Conservation (phyloP, 2,113 vertebrate species). For the Megaleporinus macrocephalus region DNA sequence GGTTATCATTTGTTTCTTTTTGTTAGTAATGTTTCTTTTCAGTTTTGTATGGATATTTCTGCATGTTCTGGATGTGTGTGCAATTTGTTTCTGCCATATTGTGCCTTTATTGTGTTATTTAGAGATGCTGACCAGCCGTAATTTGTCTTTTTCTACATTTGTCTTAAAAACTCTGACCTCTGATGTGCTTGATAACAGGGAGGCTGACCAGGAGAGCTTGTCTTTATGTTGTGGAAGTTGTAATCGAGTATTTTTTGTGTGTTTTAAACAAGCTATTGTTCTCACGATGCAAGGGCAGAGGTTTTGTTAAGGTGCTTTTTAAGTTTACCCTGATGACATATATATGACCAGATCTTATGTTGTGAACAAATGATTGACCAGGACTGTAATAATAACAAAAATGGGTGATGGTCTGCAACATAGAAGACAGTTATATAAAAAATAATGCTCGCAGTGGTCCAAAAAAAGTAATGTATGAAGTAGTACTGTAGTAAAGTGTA, state of each 20-base stretch:
- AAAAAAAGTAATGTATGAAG: neutral
- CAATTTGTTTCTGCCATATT: constrained; percentile 52
- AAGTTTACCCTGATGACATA: neutral
- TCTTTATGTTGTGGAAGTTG: neutral
- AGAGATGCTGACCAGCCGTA: constrained; percentile 35
- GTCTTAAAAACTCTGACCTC: constrained; percentile 29
- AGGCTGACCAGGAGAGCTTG: constrained; percentile 56
- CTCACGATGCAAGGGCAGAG: neutral
- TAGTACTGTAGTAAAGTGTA: neutral
- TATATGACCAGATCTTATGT: neutral
- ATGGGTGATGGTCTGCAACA: neutral
- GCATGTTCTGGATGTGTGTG: constrained; percentile 60
- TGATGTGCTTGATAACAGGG: constrained; percentile 46
- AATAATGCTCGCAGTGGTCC: neutral
- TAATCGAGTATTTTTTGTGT: neutral
- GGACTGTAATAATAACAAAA: neutral
- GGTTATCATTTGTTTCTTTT: constrained; percentile 60
- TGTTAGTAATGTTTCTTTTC: constrained; percentile 1
- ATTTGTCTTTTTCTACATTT: constrained; percentile 33
- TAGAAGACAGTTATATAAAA: neutral
- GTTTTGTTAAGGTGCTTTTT: neutral
- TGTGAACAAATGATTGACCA: neutral
- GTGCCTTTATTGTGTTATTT: constrained; percentile 48
- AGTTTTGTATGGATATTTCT: constrained; percentile 68
- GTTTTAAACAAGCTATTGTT: neutral